Evolutionary conservation across 2,888 invertebrate species (phyloP), one percentile per base, ranked within the genome.

Genomic region (Cartodere bifasciata): DNA sequence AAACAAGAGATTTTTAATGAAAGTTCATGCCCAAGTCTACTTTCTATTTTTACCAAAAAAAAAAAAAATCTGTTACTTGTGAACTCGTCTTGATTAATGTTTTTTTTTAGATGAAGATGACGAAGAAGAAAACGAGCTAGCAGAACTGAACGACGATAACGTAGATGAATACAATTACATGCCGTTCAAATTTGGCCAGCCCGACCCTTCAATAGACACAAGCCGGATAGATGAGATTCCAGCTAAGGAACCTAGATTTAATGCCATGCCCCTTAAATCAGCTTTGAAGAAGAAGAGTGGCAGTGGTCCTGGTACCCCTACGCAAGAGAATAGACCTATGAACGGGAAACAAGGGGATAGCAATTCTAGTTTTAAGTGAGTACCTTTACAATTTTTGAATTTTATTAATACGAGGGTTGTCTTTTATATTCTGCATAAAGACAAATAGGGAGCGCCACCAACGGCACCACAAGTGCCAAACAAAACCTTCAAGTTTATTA

Each of bases 231-330:
- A 90, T 60, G 87, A 88, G 64, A 87, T 90, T 50, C 88, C 87
- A 45, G 87, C 90, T 35, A 87, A 88, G 63, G 88, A 90, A 67
- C 90, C 88, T 23, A 78, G 80, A 53, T 82, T 86, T 63, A 82
- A 86, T 64, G 88, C 88, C 43, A 76, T 87, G 68, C 90, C 90
- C 42, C 72, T 88, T 38, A 91, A 91, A 62, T 88, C 88, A 29
- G 91, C 90, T 42, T 68, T 91, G 45, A 91, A 91, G 68, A 90
- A 86, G 61, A 78, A 83, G 54, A 55, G 44, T 31, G 53, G 51
- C 20, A 71, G 73, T 45, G 71, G 72, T 3, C 68, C 79, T 31
- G 81, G 78, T 20, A 68, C 70, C 14, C 69, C 69, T 4, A 77
- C 78, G 30, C 77, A 77, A 53, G 79, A 79, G 50, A 66, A 68